phyloP scores from a whole-genome alignment of 2,888 invertebrate genomes.

The Ligdia adustata region DNA sequence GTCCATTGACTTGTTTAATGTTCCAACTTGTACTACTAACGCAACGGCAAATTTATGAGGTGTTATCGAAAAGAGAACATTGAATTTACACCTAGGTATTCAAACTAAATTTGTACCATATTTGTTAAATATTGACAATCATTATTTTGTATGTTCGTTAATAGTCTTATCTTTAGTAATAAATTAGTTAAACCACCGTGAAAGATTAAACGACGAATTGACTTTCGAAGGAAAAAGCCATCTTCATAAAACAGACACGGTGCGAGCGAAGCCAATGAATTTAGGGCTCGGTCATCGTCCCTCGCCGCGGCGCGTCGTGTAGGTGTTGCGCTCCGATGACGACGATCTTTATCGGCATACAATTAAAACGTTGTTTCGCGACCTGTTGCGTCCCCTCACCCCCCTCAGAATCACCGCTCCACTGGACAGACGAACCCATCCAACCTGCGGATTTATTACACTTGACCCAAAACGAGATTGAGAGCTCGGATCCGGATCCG shows the following conservation, averaged over 20 bases:
- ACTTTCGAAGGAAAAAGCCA: slow-evolving; percentile 32
- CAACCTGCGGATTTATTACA: slow-evolving; percentile 52
- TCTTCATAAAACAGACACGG: slow-evolving; percentile 30
- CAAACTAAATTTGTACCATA: slow-evolving; percentile 4
- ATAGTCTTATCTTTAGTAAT: background rate
- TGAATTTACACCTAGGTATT: slow-evolving; percentile 1
- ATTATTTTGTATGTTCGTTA: background rate
- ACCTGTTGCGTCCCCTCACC: slow-evolving; percentile 75
- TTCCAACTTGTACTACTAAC: slow-evolving; percentile 16
- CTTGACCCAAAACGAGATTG: slow-evolving; percentile 42
- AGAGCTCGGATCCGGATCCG: slow-evolving; percentile 26
- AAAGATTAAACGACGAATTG: slow-evolving; percentile 20
- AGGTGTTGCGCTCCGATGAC: slow-evolving; percentile 74
- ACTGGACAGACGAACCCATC: slow-evolving; percentile 53
- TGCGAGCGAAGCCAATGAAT: slow-evolving; percentile 58
- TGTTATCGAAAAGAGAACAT: slow-evolving; percentile 13
- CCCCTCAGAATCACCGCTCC: slow-evolving; percentile 48
- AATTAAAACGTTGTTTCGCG: slow-evolving; percentile 81
- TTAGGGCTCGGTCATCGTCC: slow-evolving; percentile 76
- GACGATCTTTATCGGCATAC: slow-evolving; percentile 77
- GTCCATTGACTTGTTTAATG: slow-evolving; percentile 45
- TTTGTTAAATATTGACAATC: slow-evolving; percentile 4
- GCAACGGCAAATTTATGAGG: slow-evolving; percentile 16
- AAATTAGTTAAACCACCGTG: slow-evolving; percentile 1
- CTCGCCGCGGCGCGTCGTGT: slow-evolving; percentile 49